Percentiles rank a stretch among this genome's conserved stretches.
These are phyloP conservation scores for Metellina segmentata DNA, from an alignment of 2,888 invertebrate species.

Conservation along the genomic window DNA sequence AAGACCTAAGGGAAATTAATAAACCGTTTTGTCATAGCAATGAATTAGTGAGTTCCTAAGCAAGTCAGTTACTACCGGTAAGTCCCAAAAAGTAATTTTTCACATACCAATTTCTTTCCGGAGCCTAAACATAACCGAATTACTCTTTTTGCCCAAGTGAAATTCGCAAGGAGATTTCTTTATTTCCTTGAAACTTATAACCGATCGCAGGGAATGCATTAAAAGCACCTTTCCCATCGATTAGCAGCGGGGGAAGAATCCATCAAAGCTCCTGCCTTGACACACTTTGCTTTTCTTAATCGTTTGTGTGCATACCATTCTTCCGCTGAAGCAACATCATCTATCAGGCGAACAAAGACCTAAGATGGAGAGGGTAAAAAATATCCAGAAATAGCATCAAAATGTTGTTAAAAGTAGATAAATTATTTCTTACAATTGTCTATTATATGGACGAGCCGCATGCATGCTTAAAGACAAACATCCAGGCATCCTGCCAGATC, in stretches of 20 bases:
- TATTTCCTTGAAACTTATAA: constrained; percentile 16
- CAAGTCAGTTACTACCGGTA: background rate
- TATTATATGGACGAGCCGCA: constrained; percentile 17
- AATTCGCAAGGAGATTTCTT: background rate
- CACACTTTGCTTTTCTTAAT: constrained; percentile 55
- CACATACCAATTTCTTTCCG: background rate
- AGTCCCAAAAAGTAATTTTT: background rate
- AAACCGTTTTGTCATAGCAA: background rate
- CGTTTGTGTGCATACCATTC: constrained; percentile 44
- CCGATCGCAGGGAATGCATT: constrained; percentile 10
- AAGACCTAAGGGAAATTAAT: background rate
- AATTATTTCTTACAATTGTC: constrained; percentile 45
- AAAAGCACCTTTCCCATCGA: constrained; percentile 46
- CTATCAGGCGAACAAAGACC: constrained; percentile 50
- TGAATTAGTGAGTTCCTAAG: background rate
- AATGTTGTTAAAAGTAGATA: constrained; percentile 55
- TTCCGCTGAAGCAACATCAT: constrained; percentile 8
- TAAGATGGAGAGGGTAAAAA: constrained; percentile 22
- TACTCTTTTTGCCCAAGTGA: background rate
- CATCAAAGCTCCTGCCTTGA: constrained; percentile 5
- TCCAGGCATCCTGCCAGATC: constrained; percentile 39
- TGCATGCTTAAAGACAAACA: constrained; percentile 11
- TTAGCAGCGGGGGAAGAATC: constrained; percentile 12
- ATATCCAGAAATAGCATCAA: constrained; percentile 12
- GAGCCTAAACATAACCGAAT: background rate